These are phyloP conservation scores for Uromys caudimaculatus DNA, from an alignment of 2,797 vertebrate species.

Conservation along the genomic window DNA sequence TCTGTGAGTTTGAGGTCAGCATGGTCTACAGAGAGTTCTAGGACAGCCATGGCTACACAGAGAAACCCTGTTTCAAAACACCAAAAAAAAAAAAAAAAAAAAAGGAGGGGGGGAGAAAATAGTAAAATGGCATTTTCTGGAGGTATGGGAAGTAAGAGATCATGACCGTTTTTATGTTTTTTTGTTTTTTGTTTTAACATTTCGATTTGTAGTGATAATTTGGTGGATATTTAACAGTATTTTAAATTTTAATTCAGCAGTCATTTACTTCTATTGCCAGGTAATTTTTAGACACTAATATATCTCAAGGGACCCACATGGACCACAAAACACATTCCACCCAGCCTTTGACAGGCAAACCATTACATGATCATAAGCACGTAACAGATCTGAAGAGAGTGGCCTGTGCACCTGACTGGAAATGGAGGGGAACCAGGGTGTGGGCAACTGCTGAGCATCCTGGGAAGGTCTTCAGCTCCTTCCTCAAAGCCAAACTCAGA, in stretches of 20 bases:
- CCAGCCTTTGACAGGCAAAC: slow-evolving; percentile 1
- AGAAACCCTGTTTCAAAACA: not conserved
- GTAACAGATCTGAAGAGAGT: not conserved
- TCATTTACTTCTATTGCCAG: slow-evolving; percentile 48
- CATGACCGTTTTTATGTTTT: not conserved
- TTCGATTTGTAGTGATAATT: slow-evolving; percentile 60
- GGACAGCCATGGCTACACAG: not conserved
- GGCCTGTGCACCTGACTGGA: not conserved
- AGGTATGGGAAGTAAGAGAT: slow-evolving; percentile 5
- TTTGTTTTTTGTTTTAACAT: not conserved
- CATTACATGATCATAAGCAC: not conserved
- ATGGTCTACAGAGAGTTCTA: not conserved
- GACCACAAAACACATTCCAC: not conserved
- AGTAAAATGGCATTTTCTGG: slow-evolving; percentile 14
- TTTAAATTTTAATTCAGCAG: slow-evolving; percentile 61
- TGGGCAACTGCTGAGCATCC: not conserved
- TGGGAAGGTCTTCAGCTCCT: not conserved
- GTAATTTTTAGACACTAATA: slow-evolving; percentile 53
- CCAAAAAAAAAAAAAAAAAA: not conserved
- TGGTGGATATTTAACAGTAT: slow-evolving; percentile 42
- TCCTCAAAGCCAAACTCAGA: not conserved
- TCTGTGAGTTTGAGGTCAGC: not conserved
- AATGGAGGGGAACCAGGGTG: not conserved
- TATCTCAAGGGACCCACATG: not conserved
- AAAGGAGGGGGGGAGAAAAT: not conserved